Percentiles rank a stretch among this genome's conserved stretches.
Conservation (phyloP, 2,888 invertebrate species). For the Busseola fusca region DNA sequence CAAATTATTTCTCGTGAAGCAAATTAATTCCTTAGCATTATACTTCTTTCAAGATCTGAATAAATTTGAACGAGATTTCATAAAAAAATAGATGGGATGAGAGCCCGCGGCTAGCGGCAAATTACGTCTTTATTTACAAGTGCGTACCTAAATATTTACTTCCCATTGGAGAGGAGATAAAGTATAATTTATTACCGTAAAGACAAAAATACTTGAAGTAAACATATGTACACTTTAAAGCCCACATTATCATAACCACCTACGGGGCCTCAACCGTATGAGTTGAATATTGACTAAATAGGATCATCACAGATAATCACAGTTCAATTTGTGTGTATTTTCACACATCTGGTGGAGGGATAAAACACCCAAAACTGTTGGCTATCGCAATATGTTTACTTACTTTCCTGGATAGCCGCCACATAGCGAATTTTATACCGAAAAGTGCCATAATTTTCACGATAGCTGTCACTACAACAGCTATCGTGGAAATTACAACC, state of each 20-base stretch:
- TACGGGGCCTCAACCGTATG: background rate
- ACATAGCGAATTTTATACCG: background rate
- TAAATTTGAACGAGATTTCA: slow-evolving; percentile 86
- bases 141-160: slow-evolving; percentile 71
- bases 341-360: background rate
- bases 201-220: slow-evolving; percentile 15
- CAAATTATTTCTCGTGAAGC: slow-evolving; percentile 83
- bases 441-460: background rate
- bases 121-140: slow-evolving; percentile 87
- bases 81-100: slow-evolving; percentile 79
- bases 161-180: slow-evolving; percentile 64
- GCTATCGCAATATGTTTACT: background rate
- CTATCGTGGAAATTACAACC: too few relatives aligned
- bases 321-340: too few relatives aligned
- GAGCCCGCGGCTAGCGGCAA: slow-evolving; percentile 84
- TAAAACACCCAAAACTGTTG: background rate
- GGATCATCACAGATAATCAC: too few relatives aligned
- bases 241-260: background rate
- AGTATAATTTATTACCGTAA: slow-evolving; percentile 36
- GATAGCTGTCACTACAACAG: background rate
- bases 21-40: slow-evolving; percentile 87
- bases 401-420: background rate
- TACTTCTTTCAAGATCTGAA: slow-evolving; percentile 86
- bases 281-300: too few relatives aligned
- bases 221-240: background rate